Base-by-base conservation (phyloP, 2,888 invertebrate genomes). In the Cynaeus angustus region DNA sequence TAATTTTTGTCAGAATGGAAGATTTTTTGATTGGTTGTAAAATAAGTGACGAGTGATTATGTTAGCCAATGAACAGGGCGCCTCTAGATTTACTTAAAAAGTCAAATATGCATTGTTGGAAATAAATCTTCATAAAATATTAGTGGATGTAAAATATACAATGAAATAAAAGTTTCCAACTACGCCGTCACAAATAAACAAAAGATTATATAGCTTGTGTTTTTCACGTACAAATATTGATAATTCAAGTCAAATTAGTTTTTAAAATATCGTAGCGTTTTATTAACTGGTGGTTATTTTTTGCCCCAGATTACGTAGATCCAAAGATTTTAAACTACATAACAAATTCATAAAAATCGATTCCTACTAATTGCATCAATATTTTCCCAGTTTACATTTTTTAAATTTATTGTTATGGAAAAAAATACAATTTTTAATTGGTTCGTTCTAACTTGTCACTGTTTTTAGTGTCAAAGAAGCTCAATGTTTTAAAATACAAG, bases 51-150 rank as follows among this genome's bases (percentile, higher is more conserved):
- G 41, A 56, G 21, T 5, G 37, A 53, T 53, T 30, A 1, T n/a
- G 14, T 3, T 9, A 37, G 16, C 56, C 56, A 56, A 55, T 55
- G n/a, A 55, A 16, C 38, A 55, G 5, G 9, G 4, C 7, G 37
- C 26, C 13, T 56, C 43, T 33, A 46, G 13, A 46, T 46, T 46
- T 46, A 16, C 13, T 16, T 9, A 3, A 16, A 46, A 4, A 46
- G 5, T 43, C 12, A 46, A 46, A 46, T 46, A 46, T 46, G n/a
- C 21, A 10, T 16, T 45, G 58, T 58, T 26, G 33, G 28, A 59
- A 46, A 50, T 61, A 61, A 61, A 61, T 61, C 61, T 61, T 61
- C 48, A 61, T 61, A 61, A 61, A 61, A 16, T 61, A 28, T 50
- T 12, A 14, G 41, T 58, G 33, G n/a, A 21, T 1, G 21, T 21